Evolutionary conservation across 2,113 vertebrate genomes (phyloP).

Genomic region (Leptobrachium ailaonicum): DNA sequence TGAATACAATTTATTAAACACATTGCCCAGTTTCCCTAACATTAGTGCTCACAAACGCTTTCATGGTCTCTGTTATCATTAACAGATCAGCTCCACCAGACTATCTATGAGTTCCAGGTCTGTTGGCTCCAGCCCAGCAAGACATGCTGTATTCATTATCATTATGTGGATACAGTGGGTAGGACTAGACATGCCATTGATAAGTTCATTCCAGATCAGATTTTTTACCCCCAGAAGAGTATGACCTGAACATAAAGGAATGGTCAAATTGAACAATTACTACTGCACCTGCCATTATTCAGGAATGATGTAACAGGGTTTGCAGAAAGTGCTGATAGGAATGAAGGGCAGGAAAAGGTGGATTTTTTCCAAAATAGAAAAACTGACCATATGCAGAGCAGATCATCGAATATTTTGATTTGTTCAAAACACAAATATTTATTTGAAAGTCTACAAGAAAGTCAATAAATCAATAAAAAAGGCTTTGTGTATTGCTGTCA

Average conservation of each 20-base stretch:
- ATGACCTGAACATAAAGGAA: not conserved
- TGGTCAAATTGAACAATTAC: not conserved
- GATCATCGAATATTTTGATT: not conserved
- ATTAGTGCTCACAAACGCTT: not conserved
- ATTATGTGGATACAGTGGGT: slow-evolving; percentile 5
- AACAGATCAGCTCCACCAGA: not conserved
- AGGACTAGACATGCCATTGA: slow-evolving; percentile 7
- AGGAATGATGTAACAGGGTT: not conserved
- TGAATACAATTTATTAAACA: not conserved
- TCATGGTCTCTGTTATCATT: not conserved
- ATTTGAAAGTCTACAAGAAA: not conserved
- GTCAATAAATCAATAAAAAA: too few relatives aligned
- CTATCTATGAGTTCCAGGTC: slow-evolving; percentile 3
- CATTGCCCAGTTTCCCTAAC: not conserved
- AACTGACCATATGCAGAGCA: not conserved
- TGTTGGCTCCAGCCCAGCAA: not conserved
- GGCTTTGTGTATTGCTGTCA: too few relatives aligned
- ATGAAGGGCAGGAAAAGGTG: not conserved
- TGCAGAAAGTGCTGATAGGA: not conserved
- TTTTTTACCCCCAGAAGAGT: slow-evolving; percentile 3
- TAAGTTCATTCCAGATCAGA: slow-evolving; percentile 14
- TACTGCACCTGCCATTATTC: slow-evolving; percentile 1
- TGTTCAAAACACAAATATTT: not conserved
- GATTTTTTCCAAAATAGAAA: not conserved
- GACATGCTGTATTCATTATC: not conserved